Base-by-base conservation (phyloP, 2,797 vertebrate genomes). In the Lindbergichthys nudifrons region DNA sequence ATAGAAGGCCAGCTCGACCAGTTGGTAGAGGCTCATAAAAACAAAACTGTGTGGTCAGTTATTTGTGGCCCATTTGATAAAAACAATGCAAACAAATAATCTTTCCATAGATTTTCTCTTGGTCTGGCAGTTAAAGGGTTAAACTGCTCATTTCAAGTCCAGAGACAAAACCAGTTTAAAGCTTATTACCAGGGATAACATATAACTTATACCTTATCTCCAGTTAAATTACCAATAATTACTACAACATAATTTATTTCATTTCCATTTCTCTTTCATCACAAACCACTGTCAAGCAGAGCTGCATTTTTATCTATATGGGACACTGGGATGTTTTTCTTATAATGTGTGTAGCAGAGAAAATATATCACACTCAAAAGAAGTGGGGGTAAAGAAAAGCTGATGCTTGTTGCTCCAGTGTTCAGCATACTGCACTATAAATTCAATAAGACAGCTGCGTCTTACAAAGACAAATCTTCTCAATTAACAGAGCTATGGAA, bases 231-330 rank as follows among this genome's bases (percentile, higher is more conserved):
- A 65, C 21, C 45, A 60, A 16, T 39, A 50, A 45, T 68, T 75
- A 74, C 59, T 51, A 62, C 18, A 65, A 70, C 65, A 70, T 46
- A 65, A 83, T 79, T 58, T 21, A 78, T 60, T 54, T 12, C 0
- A 79, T 84, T 84, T 66, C 48, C 65, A 74, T 89, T 89, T 85
- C 75, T 62, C 84, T 82, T 72, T 46, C 57, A 77, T 70, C 58
- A 21, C 41, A 42, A 60, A 50, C 26, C 51, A 21, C 54, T 73
- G 63, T 74, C 45, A 1, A 64, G n/a, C 58, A 56, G 58, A 62
- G 72, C 52, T 64, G 70, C 63, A 47, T 41, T 52, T 75, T 79
- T 71, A 70, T 79, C 73, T 59, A 30, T 2, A 1, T 19, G 43
- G 70, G 71, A 70, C 48, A 73, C 48, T 13, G 26, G n/a, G 39